Percentiles rank a stretch among this genome's conserved stretches.
These are phyloP conservation scores for Engystomops pustulosus DNA, from an alignment of 2,113 vertebrate species.

Conservation along the genomic window DNA sequence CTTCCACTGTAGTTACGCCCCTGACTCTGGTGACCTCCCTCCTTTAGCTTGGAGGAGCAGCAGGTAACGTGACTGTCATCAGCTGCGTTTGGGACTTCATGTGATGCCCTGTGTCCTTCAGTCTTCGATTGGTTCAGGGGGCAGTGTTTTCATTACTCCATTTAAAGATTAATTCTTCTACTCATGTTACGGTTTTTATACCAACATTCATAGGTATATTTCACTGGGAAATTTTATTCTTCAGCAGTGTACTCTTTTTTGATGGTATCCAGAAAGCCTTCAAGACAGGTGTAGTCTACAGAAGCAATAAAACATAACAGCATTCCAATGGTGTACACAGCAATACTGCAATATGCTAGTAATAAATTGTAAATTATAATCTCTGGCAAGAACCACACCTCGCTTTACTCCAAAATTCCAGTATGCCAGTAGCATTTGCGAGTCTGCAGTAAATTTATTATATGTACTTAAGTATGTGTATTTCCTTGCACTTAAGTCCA, in stretches of 20 bases:
- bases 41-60: too few relatives aligned
- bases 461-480: background rate
- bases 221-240: background rate
- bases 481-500: background rate
- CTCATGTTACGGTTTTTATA: too few relatives aligned
- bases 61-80: too few relatives aligned
- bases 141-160: too few relatives aligned
- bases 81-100: too few relatives aligned
- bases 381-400: background rate
- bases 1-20: too few relatives aligned
- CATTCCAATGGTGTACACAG: background rate
- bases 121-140: too few relatives aligned
- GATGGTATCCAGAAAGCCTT: conserved; percentile 34
- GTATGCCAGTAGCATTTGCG: background rate
- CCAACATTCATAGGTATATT: too few relatives aligned
- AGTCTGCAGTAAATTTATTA: background rate
- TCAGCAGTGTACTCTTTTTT: background rate
- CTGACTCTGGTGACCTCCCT: too few relatives aligned
- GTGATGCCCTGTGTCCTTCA: too few relatives aligned
- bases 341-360: background rate
- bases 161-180: too few relatives aligned
- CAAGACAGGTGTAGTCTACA: conserved; percentile 28
- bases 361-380: conserved; percentile 17
- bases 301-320: conserved; percentile 14
- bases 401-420: background rate